A percentile compares a stretch with the other conserved stretches of the same genome.
Evolutionary conservation across 2,113 vertebrate species (phyloP).

Genomic region (Rynchops niger): DNA sequence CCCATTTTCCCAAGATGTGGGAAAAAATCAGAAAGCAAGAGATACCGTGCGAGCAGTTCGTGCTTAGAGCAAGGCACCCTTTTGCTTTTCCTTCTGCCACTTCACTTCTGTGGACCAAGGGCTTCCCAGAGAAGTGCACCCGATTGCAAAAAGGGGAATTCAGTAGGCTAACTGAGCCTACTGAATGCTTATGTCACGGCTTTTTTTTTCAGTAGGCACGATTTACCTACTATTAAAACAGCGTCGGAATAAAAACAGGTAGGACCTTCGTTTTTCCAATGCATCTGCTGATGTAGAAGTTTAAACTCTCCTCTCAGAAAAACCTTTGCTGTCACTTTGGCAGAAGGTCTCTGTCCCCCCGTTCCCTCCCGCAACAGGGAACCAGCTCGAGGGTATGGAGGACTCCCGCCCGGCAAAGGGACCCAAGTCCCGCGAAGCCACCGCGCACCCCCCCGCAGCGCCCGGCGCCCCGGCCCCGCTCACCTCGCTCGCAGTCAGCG

Average conservation of each 20-base stretch:
- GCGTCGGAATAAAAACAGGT: background rate
- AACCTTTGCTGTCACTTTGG: background rate
- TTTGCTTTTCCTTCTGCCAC: background rate
- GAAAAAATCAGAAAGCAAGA: background rate
- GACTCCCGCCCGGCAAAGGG: background rate
- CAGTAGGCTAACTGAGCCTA: background rate
- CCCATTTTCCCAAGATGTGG: background rate
- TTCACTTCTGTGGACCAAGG: background rate
- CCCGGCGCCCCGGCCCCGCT: background rate
- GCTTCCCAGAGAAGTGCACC: background rate
- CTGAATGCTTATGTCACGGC: background rate
- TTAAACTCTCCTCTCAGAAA: background rate
- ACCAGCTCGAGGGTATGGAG: background rate
- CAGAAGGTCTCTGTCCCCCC: background rate
- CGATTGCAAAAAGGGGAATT: background rate
- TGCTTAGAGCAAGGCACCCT: background rate
- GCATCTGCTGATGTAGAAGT: background rate
- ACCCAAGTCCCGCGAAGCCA: background rate
- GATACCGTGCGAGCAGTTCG: background rate
- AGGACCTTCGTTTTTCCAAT: background rate
- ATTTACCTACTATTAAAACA: accelerated
- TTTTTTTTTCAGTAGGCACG: background rate
- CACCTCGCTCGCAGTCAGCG: slow-evolving; percentile 87
- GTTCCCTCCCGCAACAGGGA: background rate
- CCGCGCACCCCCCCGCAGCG: background rate